A percentile compares a stretch with the other conserved stretches of the same genome.
Evolutionary conservation across 2,888 invertebrate genomes (phyloP).

Genomic region (Junonia oenone): DNA sequence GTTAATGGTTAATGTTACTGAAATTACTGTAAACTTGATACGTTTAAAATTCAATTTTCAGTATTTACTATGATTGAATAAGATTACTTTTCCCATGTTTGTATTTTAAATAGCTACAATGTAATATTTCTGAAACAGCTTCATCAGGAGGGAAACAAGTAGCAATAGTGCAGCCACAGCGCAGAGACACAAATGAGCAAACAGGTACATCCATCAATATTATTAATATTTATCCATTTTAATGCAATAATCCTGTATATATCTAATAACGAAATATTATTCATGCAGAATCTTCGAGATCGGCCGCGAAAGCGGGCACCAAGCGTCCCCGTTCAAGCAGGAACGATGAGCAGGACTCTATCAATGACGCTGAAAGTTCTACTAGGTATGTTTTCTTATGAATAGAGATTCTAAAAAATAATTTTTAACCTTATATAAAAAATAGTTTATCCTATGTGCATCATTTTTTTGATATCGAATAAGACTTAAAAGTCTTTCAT

Average conservation of each 20-base stretch:
- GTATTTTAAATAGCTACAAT: too few species aligned
- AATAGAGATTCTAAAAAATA: background rate
- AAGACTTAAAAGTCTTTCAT: too few species aligned
- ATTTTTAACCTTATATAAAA: too few species aligned
- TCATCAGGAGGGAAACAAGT: slow-evolving; percentile 57
- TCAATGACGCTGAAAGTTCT: background rate
- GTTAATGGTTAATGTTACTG: too few species aligned
- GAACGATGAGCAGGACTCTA: background rate
- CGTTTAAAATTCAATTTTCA: too few species aligned
- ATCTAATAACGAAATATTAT: background rate
- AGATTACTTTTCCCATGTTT: too few species aligned
- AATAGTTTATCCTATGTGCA: too few species aligned
- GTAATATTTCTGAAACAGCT: slow-evolving; percentile 17
- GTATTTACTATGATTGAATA: too few species aligned
- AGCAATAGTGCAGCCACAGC: slow-evolving; percentile 69
- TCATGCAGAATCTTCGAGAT: background rate
- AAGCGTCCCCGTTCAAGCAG: background rate
- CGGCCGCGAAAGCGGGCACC: background rate
- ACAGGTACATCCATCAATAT: slow-evolving; percentile 39
- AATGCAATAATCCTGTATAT: background rate
- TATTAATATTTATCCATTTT: background rate
- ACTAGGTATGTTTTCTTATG: background rate
- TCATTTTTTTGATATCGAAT: too few species aligned
- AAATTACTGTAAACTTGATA: too few species aligned
- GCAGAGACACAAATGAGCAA: slow-evolving; percentile 46